Evolutionary conservation across 1,140 invertebrate genomes (phyloP), one percentile per base, ranked within the genome.

Genomic region (Ectropis grisescens): DNA sequence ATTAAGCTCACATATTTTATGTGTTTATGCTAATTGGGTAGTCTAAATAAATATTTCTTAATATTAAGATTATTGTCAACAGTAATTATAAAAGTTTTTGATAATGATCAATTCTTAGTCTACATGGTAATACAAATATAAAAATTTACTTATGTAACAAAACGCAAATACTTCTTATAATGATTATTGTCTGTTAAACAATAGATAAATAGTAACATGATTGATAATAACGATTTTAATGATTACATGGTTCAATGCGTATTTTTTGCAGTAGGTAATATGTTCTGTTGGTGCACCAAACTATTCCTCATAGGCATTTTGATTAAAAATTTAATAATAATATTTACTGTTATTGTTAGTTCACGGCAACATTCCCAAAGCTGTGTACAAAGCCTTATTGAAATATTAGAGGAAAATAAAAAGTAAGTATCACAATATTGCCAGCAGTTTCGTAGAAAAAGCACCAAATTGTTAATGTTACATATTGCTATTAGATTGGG

Each of bases 341-440:
- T 8, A 19, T 19, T 8, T 55, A 59, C 49, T 62, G 64, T 67
- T 71, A 71, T 47, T 62, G 64, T 80, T 80, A 80, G 58, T 65
- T 62, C 56, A 67, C 47, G 58, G 53, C 58, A 80, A 80, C 75
- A 80, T 75, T 80, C 75, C 75, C 71, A 47, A 72, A 80, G 75
- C 75, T 76, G 75, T 80, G 46, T 80, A 80, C 75, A 80, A 76
- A 75, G 75, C 75, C 67, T 70, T 76, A 71, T 50, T 49, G 47
- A 49, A n/a, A 60, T 58, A 57, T 61, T 64, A 61, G 53, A 58
- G 41, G 40, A 50, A 69, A 41, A 37, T 47, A 47, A 41, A 37
- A 43, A 47, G 56, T 40, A 64, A 60, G 41, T 59, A 64, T 65
- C 58, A 64, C 58, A 64, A 65, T 53, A 54, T 66, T 60, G 59